Evolutionary conservation across 2,113 vertebrate species (phyloP).

Genomic region (Nematolebias whitei): DNA sequence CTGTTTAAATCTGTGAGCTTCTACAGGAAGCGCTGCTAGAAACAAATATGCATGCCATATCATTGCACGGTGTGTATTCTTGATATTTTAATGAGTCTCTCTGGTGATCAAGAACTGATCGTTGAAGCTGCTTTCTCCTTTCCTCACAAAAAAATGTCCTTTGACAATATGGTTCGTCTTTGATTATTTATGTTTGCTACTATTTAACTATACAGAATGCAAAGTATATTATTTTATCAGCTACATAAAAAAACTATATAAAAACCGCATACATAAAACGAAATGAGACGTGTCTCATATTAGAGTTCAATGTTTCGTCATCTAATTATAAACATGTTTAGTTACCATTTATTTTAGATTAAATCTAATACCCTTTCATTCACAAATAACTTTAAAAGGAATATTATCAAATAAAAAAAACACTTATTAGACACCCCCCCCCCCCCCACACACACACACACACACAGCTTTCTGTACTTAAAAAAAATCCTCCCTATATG

Average conservation of each 20-base stretch:
- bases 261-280: too few relatives aligned
- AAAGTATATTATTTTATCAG: background rate
- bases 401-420: too few relatives aligned
- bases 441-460: too few relatives aligned
- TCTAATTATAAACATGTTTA: too few relatives aligned
- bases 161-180: background rate
- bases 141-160: background rate
- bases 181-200: background rate
- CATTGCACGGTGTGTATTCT: constrained; percentile 4
- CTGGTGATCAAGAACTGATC: background rate
- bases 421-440: background rate
- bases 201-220: background rate
- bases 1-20: constrained; percentile 49
- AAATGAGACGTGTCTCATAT: too few relatives aligned
- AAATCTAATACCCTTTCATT: too few relatives aligned
- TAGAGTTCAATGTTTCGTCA: too few relatives aligned
- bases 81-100: constrained; percentile 25
- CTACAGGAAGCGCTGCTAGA: constrained; percentile 29
- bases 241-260: too few relatives aligned
- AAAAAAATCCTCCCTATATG: constrained; percentile 29
- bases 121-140: background rate
- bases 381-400: too few relatives aligned
- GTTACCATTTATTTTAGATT: too few relatives aligned
- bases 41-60: constrained; percentile 27
- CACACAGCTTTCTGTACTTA: background rate